A percentile compares a stretch with the other conserved stretches of the same genome.
Evolutionary conservation across 2,888 invertebrate genomes (phyloP).

Genomic region (Byasa hedistus): DNA sequence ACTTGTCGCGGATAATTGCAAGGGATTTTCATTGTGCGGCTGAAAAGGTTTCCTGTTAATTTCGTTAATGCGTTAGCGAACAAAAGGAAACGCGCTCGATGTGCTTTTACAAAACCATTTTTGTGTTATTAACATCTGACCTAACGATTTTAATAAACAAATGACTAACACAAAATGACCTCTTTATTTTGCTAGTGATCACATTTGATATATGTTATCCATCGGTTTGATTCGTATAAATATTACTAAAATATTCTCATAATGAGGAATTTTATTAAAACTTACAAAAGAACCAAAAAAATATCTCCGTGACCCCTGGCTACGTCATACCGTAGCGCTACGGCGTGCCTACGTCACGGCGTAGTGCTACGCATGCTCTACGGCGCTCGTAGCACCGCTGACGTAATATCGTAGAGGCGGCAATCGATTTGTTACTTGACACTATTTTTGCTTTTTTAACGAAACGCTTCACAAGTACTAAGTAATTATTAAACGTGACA

Average conservation of each 20-base stretch:
- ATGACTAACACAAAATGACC: no score
- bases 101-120: no score
- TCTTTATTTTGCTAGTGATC: no score
- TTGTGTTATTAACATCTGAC: no score
- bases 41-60: not conserved
- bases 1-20: conserved; percentile 45
- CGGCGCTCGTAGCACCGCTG: conserved; percentile 23
- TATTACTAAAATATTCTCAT: no score
- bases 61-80: no score
- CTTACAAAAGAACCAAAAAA: not conserved
- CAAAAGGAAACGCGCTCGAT: no score
- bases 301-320: not conserved
- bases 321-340: conserved; percentile 21
- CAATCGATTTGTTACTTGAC: conserved; percentile 19
- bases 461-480: not conserved
- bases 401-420: conserved; percentile 20
- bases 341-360: conserved; percentile 14
- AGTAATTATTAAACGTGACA: no score
- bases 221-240: no score
- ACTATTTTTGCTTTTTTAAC: conserved; percentile 15
- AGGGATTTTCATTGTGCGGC: conserved; percentile 31
- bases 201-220: no score
- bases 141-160: no score
- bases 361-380: conserved; percentile 22
- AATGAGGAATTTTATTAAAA: no score